Conservation (phyloP, 1,140 invertebrate species). For the Aphis craccivora region DNA sequence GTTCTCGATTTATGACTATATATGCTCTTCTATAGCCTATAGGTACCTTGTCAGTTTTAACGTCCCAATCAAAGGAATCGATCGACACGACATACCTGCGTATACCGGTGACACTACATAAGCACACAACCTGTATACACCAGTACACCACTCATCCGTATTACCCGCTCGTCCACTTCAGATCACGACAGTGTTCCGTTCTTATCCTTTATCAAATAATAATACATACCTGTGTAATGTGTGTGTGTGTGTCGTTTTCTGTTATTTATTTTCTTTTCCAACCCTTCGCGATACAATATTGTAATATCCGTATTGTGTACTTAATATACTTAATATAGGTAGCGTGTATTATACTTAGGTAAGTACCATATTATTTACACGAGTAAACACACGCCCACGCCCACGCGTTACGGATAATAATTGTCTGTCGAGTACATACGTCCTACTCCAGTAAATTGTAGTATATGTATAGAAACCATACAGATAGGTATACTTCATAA, state of each 20-base stretch:
- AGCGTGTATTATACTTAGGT: background rate
- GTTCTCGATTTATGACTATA: background rate
- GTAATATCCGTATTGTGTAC: background rate
- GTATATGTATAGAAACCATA: background rate
- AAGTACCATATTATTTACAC: background rate
- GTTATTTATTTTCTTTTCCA: background rate
- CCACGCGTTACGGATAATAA: background rate
- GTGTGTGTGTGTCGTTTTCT: too few species aligned
- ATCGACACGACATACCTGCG: background rate
- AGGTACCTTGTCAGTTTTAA: constrained; percentile 36
- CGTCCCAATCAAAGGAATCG: constrained; percentile 29
- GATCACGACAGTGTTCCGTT: background rate
- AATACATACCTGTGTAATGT: background rate
- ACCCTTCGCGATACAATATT: background rate
- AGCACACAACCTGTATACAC: too few species aligned
- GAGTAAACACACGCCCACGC: background rate
- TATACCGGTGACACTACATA: background rate
- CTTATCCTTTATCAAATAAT: background rate
- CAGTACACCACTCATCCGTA: background rate
- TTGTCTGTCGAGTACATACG: background rate
- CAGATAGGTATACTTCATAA: too few species aligned
- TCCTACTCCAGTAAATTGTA: background rate
- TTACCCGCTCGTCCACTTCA: background rate
- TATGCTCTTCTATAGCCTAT: too few species aligned
- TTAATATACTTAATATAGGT: background rate